A percentile compares a stretch with the other conserved stretches of the same genome.
Conservation (phyloP, 2,797 vertebrate genomes). For the Tauraco hartlaubi region DNA sequence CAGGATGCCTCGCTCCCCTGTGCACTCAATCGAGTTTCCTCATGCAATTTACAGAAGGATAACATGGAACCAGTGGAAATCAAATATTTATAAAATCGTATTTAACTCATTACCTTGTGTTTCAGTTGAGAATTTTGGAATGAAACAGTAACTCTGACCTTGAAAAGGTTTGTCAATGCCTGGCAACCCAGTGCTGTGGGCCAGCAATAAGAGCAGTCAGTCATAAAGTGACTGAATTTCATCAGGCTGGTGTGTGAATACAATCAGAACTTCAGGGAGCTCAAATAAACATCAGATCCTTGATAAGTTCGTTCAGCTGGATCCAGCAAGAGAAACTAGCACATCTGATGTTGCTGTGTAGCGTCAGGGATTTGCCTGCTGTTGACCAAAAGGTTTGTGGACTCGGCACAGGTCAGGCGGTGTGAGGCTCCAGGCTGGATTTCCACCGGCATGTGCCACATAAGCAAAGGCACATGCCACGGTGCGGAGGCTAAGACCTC, state of each 20-base stretch:
- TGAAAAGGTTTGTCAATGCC: background rate
- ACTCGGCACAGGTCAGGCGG: background rate
- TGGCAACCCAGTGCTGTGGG: background rate
- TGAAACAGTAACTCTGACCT: background rate
- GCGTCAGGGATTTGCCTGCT: background rate
- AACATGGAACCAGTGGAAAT: background rate
- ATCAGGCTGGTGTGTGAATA: constrained; percentile 10
- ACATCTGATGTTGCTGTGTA: background rate
- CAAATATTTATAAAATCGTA: constrained; percentile 56
- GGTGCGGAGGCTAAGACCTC: background rate
- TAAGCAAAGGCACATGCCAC: background rate
- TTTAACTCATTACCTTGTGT: constrained; percentile 31
- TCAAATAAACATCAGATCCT: constrained; percentile 16
- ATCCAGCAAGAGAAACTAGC: constrained; percentile 6
- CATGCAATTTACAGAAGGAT: constrained; percentile 4
- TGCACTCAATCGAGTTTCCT: background rate
- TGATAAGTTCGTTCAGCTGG: background rate
- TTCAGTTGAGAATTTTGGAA: background rate
- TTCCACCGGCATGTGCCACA: fast-evolving
- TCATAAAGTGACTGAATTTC: constrained; percentile 44
- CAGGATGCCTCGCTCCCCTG: background rate
- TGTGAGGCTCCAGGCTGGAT: fast-evolving
- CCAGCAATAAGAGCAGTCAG: background rate
- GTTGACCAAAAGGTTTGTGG: background rate
- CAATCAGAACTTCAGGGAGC: constrained; percentile 43